These are phyloP conservation scores for Zaprionus lineosus DNA, from an alignment of 2,888 invertebrate species.

Conservation along the genomic window DNA sequence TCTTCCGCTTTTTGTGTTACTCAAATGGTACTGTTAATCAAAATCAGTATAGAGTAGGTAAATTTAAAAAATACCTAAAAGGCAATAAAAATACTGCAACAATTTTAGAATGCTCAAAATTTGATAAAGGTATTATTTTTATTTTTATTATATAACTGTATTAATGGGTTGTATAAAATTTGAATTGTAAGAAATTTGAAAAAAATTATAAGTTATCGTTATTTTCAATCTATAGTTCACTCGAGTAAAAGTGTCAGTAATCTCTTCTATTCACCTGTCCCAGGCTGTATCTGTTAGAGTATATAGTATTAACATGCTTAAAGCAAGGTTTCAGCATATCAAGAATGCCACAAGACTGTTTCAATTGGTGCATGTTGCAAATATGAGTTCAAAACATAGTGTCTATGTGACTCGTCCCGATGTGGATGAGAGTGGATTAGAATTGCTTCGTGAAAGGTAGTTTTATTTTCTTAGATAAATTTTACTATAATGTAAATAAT, in stretches of 20 bases:
- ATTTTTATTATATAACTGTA: no score
- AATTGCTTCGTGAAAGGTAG: constrained; percentile 85
- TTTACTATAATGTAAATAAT: background rate
- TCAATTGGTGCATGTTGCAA: constrained; percentile 9
- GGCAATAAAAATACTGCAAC: no score
- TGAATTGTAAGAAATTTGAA: no score
- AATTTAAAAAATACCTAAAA: no score
- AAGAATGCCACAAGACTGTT: constrained; percentile 17
- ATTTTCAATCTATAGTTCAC: no score
- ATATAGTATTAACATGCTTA: constrained; percentile 34
- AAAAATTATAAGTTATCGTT: no score
- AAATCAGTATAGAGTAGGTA: no score
- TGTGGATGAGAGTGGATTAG: constrained; percentile 85
- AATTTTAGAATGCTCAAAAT: no score
- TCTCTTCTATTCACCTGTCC: constrained; percentile 6
- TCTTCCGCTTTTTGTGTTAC: background rate
- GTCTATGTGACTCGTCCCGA: constrained; percentile 86
- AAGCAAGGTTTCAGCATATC: constrained; percentile 19
- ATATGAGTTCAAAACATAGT: constrained; percentile 74
- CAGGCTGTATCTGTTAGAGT: constrained; percentile 8
- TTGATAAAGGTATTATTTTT: no score
- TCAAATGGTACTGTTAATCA: background rate
- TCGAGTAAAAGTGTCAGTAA: no score
- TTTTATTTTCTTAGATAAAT: constrained; percentile 37
- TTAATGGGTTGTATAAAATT: no score